Evolutionary conservation across 2,888 invertebrate genomes (phyloP).

Genomic region (Zygaena filipendulae): DNA sequence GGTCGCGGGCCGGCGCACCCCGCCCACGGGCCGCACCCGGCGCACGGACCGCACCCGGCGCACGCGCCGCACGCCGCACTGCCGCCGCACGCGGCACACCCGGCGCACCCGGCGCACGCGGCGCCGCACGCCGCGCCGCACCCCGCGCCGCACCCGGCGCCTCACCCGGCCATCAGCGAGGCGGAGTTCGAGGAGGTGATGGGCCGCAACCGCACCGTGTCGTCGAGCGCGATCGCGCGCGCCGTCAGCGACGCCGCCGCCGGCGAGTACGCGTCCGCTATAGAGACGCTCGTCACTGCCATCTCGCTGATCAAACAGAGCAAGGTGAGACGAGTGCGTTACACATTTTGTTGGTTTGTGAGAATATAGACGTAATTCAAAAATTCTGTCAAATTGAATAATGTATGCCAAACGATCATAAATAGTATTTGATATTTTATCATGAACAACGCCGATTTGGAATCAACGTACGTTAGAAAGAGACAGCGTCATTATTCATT

Average conservation of each 20-base stretch:
- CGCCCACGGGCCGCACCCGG: slow-evolving; percentile 19
- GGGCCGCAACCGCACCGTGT: slow-evolving; percentile 96
- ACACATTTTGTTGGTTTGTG: too few species aligned
- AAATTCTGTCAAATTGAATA: too few species aligned
- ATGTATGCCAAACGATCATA: too few species aligned
- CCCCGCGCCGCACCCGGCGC: slow-evolving; percentile 16
- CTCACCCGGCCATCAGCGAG: slow-evolving; percentile 74
- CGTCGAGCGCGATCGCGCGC: slow-evolving; percentile 95
- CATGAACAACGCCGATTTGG: too few species aligned
- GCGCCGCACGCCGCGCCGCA: slow-evolving; percentile 21
- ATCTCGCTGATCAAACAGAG: slow-evolving; percentile 99
- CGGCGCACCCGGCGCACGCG: slow-evolving; percentile 21
- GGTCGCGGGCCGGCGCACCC: slow-evolving; percentile 22
- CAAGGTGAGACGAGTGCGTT: slow-evolving; percentile 66
- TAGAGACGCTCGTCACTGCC: slow-evolving; percentile 98
- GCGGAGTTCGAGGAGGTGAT: slow-evolving; percentile 99
- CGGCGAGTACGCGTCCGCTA: slow-evolving; percentile 97
- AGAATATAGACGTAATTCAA: too few species aligned
- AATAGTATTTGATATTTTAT: too few species aligned
- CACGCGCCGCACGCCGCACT: too few species aligned
- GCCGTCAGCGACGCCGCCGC: slow-evolving; percentile 98
- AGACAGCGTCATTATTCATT: too few species aligned
- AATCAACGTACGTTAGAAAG: too few species aligned
- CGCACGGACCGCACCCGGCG: slow-evolving; percentile 31
- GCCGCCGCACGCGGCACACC: slow-evolving; percentile 24